Base-by-base conservation (phyloP, 1,140 invertebrate genomes). In the Scaptomyza hsui region DNA sequence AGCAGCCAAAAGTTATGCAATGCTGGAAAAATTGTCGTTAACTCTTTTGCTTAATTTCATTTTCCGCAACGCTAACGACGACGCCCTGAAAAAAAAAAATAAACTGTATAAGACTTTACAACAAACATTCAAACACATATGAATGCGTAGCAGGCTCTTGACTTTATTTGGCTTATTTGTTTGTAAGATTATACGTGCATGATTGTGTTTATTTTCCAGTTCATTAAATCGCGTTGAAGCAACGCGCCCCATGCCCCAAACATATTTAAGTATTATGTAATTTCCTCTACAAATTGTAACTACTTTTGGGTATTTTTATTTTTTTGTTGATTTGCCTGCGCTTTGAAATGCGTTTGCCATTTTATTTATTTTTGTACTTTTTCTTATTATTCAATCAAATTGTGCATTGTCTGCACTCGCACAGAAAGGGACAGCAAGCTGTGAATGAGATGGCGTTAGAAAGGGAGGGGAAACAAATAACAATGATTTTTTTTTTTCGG, bases 361-460 rank as follows among this genome's bases (percentile, higher is more conserved):
- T 76, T 70, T 65, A 80, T 64, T 42, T 60, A 73, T 9, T 59
- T 82, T 82, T 76, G 79, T 83, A 79, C 85, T 85, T 79, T 69
- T n/a, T 55, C 85, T 83, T 77, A 83, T 83, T 85, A 83, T 85
- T 79, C 72, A 83, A 83, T 85, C 76, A 80, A 80, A 86, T 79
- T 79, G 26, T 29, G 75, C 81, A 80, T 80, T 80, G 76, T 80
- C 72, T 86, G 56, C 59, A 42, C 1, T 21, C n/a, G 37, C 19
- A 4, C 19, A 4, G 24, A 19, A 0, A 6, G 3, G 7, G n/a
- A 3, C 32, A 35, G 32, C 32, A 37, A 37, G 12, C 32, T 37
- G 21, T 35, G 4, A 21, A 21, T 6, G 21, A 42, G 10, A 13
- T 26, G 9, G 19, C n/a, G 18, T 51, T 35, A 5, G 32, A n/a